Evolutionary conservation across 2,797 vertebrate species (phyloP).

Genomic region (Micropoecilia bifurca): DNA sequence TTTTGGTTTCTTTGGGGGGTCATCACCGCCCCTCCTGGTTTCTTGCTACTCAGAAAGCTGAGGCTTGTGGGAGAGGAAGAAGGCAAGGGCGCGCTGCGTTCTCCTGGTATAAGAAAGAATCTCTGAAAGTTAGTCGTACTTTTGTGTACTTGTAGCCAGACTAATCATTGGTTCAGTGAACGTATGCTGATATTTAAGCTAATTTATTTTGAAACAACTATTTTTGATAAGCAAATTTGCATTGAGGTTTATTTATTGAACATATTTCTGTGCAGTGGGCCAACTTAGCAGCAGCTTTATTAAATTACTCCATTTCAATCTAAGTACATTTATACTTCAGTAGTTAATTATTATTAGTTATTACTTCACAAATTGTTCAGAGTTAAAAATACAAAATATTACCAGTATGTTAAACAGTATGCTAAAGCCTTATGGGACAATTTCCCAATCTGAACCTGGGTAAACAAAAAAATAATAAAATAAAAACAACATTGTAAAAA

Average conservation of each 20-base stretch:
- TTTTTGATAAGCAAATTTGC: neutral
- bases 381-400: neutral
- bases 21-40: slow-evolving; percentile 31
- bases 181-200: neutral
- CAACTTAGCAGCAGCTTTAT: neutral
- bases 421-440: neutral
- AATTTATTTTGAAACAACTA: neutral
- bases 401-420: neutral
- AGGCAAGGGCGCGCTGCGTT: slow-evolving; percentile 55
- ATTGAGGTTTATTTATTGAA: neutral
- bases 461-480: neutral
- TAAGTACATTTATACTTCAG: neutral
- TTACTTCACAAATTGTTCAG: neutral
- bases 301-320: neutral
- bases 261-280: neutral
- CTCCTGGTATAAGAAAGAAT: neutral
- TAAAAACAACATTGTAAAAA: neutral
- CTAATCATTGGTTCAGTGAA: neutral
- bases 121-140: neutral
- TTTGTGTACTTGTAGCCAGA: neutral
- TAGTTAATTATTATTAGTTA: neutral
- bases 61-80: slow-evolving; percentile 54
- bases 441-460: neutral
- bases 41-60: slow-evolving; percentile 58
- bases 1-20: slow-evolving; percentile 49